Evolutionary conservation across 2,888 invertebrate genomes (phyloP).

Genomic region (Nephrotoma guestfalica): DNA sequence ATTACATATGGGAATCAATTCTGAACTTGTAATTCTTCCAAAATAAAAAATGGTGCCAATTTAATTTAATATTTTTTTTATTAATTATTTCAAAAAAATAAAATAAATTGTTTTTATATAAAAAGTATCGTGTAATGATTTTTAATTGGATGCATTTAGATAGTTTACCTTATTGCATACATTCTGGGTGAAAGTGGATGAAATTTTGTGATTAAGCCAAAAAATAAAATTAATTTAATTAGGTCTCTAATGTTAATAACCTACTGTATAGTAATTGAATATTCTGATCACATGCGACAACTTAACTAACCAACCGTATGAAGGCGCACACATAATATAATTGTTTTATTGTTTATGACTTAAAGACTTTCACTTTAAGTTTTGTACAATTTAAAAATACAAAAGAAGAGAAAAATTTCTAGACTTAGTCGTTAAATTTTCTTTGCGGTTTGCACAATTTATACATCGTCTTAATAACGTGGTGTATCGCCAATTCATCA

Average conservation of each 20-base stretch:
- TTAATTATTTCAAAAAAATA: background rate
- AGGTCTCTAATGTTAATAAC: background rate
- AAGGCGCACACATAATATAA: background rate
- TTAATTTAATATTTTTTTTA: background rate
- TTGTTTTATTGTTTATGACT: background rate
- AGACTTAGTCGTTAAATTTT: background rate
- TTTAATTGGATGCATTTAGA: background rate
- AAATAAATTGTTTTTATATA: background rate
- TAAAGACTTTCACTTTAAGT: background rate
- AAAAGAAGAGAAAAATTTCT: background rate
- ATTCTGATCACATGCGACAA: background rate
- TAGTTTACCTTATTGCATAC: background rate
- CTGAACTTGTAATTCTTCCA: background rate
- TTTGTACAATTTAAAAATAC: background rate
- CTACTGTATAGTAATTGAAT: background rate
- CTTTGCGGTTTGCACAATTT: background rate
- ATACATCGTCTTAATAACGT: background rate
- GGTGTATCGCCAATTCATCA: background rate
- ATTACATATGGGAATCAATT: background rate
- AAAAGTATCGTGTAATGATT: background rate
- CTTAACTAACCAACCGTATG: background rate
- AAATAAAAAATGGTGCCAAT: constrained; percentile 1
- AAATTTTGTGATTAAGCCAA: background rate
- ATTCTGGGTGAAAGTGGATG: background rate
- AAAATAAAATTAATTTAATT: background rate